Evolutionary conservation across 1,140 invertebrate species (phyloP).

Genomic region (Alviniconcha marisindica): DNA sequence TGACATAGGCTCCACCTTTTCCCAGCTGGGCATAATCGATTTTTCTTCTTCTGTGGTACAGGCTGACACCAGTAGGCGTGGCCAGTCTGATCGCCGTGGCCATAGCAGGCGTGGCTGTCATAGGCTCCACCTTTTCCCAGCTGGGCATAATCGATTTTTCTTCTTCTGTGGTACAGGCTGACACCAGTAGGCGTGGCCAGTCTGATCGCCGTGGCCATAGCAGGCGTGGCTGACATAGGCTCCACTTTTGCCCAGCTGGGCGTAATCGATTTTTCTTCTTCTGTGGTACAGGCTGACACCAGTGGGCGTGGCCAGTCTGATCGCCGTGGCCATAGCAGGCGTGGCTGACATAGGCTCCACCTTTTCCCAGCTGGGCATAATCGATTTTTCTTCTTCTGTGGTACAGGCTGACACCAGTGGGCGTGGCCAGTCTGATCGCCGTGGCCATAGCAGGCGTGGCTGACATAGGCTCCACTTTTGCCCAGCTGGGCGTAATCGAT

Average conservation of each 20-base stretch:
- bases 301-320: constrained; percentile 92
- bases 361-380: constrained; percentile 91
- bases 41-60: constrained; percentile 66
- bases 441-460: constrained; percentile 91
- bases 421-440: constrained; percentile 93
- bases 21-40: constrained; percentile 91
- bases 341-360: constrained; percentile 87
- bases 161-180: no score
- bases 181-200: constrained; percentile 93
- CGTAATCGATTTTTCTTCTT: no score
- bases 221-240: constrained; percentile 87
- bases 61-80: constrained; percentile 92
- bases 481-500: constrained; percentile 91
- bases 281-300: constrained; percentile 92
- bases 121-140: constrained; percentile 87
- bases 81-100: constrained; percentile 94
- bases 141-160: constrained; percentile 93
- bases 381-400: no score
- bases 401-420: constrained; percentile 91
- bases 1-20: constrained; percentile 87
- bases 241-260: constrained; percentile 90
- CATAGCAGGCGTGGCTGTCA: constrained; percentile 88
- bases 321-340: constrained; percentile 92
- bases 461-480: constrained; percentile 87
- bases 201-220: constrained; percentile 93